Conservation (phyloP, 2,113 vertebrate species). For the Cranoglanis bouderius region DNA sequence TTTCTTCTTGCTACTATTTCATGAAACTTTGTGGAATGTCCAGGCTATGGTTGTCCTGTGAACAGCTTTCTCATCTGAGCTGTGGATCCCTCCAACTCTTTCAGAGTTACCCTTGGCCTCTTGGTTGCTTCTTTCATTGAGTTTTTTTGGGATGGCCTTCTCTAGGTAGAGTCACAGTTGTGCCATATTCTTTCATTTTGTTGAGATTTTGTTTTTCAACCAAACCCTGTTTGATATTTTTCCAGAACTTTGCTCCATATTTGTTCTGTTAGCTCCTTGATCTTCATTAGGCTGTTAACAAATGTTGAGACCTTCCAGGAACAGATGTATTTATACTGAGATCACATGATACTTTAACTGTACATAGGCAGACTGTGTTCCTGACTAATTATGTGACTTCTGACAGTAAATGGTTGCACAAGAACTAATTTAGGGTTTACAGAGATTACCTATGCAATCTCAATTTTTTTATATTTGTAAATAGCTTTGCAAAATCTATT, state of each 20-base stretch:
- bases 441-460: background rate
- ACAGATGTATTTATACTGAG: background rate
- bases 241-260: background rate
- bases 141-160: background rate
- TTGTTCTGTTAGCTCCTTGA: background rate
- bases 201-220: background rate
- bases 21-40: background rate
- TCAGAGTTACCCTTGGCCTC: background rate
- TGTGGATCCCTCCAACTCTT: background rate
- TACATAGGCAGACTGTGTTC: background rate
- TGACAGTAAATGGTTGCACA: too few species aligned
- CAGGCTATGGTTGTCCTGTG: background rate
- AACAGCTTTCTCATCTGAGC: background rate
- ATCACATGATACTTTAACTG: background rate
- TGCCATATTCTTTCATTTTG: background rate
- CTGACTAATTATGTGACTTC: background rate
- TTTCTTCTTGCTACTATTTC: background rate
- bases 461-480: background rate
- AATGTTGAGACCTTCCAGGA: background rate
- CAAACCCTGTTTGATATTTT: background rate
- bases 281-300: background rate
- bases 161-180: background rate
- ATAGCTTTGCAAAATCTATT: background rate
- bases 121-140: background rate
- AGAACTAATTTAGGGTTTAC: background rate